Conservation (phyloP, 2,888 invertebrate species). For the Eilema griseolum region DNA sequence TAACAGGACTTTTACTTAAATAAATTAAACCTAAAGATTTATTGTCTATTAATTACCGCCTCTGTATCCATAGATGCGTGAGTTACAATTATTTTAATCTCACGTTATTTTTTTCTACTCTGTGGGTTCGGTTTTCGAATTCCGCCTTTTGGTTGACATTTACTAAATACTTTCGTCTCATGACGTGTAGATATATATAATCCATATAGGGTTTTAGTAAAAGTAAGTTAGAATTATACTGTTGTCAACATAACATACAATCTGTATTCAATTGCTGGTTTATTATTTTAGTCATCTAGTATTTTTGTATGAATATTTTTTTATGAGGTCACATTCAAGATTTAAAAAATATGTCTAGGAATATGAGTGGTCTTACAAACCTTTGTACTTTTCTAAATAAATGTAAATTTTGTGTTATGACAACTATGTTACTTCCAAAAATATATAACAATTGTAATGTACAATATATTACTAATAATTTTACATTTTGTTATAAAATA, state of each 20-base stretch:
- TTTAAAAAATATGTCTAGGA: too few species aligned
- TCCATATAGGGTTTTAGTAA: background rate
- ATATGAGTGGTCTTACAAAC: background rate
- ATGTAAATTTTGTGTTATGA: background rate
- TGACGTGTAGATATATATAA: background rate
- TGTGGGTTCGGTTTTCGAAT: background rate
- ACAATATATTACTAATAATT: conserved; percentile 9
- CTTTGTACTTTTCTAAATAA: background rate
- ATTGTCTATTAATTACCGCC: too few species aligned
- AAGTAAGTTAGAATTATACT: background rate
- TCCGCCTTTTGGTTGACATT: background rate
- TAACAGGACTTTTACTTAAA: background rate
- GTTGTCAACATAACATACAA: conserved; percentile 3
- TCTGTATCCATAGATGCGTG: background rate
- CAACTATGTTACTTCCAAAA: background rate
- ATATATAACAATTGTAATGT: background rate
- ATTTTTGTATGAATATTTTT: conserved; percentile 4
- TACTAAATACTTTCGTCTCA: background rate
- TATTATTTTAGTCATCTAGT: background rate
- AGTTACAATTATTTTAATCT: background rate
- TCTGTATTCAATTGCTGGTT: background rate
- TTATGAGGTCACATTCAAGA: background rate
- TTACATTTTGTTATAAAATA: conserved; percentile 28
- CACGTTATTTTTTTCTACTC: background rate
- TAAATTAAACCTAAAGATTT: too few species aligned